phyloP scores from a whole-genome alignment of 1,140 invertebrate genomes.

The Yoshiicerus persimilis region DNA sequence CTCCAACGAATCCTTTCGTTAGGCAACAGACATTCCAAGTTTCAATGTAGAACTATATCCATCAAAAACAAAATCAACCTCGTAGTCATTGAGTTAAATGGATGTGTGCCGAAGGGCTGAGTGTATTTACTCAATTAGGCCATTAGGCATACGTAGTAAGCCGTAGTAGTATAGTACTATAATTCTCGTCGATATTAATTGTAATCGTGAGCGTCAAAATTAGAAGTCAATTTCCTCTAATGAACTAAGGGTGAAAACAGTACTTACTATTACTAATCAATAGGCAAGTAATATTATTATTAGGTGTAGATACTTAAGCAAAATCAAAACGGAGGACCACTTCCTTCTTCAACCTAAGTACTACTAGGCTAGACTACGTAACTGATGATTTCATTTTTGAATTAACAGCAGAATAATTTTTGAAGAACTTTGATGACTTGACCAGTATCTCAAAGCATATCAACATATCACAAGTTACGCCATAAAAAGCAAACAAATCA shows the following conservation, averaged over 20 bases:
- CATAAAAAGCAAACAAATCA: not conserved
- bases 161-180: not conserved
- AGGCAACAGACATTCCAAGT: constrained; percentile 50
- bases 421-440: not conserved
- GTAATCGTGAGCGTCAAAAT: not conserved
- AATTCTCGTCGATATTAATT: not conserved
- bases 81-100: not conserved
- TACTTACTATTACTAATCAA: not conserved
- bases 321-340: not conserved
- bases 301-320: not conserved
- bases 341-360: not conserved
- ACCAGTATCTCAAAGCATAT: constrained; percentile 12
- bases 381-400: not conserved
- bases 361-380: not conserved
- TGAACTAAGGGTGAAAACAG: not conserved
- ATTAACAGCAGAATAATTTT: not conserved
- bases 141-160: not conserved
- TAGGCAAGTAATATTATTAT: not conserved
- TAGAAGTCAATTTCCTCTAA: not conserved
- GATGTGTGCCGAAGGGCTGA: not conserved
- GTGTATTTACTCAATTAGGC: not conserved
- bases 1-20: constrained; percentile 47
- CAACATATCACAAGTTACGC: not conserved
- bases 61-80: not conserved
- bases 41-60: constrained; percentile 41